Percentiles rank a stretch among this genome's conserved stretches.
These are phyloP conservation scores for Dasypolia templi DNA, from an alignment of 2,888 invertebrate species.

Conservation along the genomic window DNA sequence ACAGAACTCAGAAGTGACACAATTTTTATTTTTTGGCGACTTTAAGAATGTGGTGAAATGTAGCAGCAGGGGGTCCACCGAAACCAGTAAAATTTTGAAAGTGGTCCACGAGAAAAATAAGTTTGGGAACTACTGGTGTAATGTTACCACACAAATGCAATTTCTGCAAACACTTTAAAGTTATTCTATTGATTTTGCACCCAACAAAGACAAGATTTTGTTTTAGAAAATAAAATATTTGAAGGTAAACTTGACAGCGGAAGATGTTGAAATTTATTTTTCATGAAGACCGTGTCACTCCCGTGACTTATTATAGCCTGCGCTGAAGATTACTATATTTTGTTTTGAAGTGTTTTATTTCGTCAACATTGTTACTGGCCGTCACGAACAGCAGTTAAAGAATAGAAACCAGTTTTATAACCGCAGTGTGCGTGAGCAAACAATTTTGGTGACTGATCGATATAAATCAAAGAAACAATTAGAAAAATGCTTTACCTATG, in stretches of 20 bases:
- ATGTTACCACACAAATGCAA: slow-evolving; percentile 31
- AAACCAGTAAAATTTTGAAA: no score
- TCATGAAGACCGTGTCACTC: slow-evolving; percentile 50
- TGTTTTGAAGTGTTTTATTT: slow-evolving; percentile 36
- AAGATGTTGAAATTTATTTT: slow-evolving; percentile 61
- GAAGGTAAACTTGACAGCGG: slow-evolving; percentile 43
- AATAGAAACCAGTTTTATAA: slow-evolving; percentile 12
- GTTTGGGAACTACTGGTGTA: no score
- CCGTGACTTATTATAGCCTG: slow-evolving; percentile 29
- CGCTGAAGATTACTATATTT: slow-evolving; percentile 44
- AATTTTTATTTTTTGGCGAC: no score
- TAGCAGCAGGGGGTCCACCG: no score
- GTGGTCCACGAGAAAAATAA: no score
- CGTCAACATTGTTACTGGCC: slow-evolving; percentile 2
- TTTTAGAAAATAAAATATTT: slow-evolving; percentile 45
- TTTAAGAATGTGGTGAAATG: no score
- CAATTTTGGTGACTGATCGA: slow-evolving; percentile 23
- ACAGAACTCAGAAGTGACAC: no score
- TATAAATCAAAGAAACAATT: slow-evolving; percentile 10
- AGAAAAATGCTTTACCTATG: slow-evolving; percentile 5
- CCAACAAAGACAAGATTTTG: slow-evolving; percentile 41
- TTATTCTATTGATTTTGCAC: slow-evolving; percentile 48
- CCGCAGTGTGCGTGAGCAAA: slow-evolving; percentile 9
- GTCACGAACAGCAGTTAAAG: slow-evolving; percentile 7
- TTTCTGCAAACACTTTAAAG: slow-evolving; percentile 35